Base-by-base conservation (phyloP, 2,888 invertebrate species). In the Hoplodrina ambigua region DNA sequence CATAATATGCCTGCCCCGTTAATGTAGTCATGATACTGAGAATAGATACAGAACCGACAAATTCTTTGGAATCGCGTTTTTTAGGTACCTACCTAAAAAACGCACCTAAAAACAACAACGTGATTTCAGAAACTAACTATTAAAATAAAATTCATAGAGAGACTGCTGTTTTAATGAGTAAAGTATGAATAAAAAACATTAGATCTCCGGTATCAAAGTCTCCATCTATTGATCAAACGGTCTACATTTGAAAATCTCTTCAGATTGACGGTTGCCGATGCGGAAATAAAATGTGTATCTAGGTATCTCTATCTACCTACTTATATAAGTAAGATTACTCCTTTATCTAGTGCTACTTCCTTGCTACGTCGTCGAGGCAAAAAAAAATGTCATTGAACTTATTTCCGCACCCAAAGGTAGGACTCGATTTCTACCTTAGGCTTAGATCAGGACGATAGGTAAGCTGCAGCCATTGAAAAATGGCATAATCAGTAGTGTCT, bases 261-360 rank as follows among this genome's bases (percentile, higher is more conserved):
- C 41, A 30, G 19, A 20, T 62, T 19, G 30, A n/a, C 50, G 20
- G 52, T 7, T 49, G 25, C 2, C 1, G 7, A 70, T 55, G 44
- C 55, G 71, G 69, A 75, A 71, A 44, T 68, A 25, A 56, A 13
- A 50, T 20, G 6, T 66, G 10, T 55, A n/a, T 3, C 15, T 17
- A 10, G 30, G 41, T 41, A n/a, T n/a, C n/a, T n/a, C n/a, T n/a
- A n/a, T n/a, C n/a, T n/a, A 33, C 33, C 33, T 33, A 33, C 33
- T 4, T 65, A 37, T 10, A 60, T 58, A 55, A 13, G 20, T 52
- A 52, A 52, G 19, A 57, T 70, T 52, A 77, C 25, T 46, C 11
- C 46, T 78, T 70, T 56, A 57, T 46, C 25, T 52, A 30, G 56
- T 33, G 15, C 17, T 73, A 19, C 52, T 61, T 72, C 73, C 73